Evolutionary conservation across 1,140 invertebrate species (phyloP), one percentile per base, ranked within the genome.

Genomic region (Platyscapa corneri): DNA sequence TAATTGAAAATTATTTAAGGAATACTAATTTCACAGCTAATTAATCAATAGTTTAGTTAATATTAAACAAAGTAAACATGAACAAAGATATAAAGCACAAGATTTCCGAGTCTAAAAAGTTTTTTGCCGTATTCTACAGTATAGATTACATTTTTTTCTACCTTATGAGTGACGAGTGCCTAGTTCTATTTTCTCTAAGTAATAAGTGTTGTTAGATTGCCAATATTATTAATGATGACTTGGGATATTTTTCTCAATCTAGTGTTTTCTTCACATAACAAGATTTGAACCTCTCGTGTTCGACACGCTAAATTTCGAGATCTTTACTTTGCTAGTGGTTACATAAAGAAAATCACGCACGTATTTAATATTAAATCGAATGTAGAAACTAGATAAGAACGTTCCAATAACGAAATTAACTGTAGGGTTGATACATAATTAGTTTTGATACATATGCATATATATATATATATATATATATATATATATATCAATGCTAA

Each of bases 141-240:
- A n/a, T 34, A 32, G 16, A 14, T 72, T 8, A 72, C 6, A 3
- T 67, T 37, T 6, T 72, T 72, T 39, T 72, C 23, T 37, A 49
- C 12, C 23, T n/a, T n/a, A n/a, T n/a, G n/a, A 8, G 12, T 37
- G 6, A 6, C 0, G 49, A 32, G 60, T 10, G 34, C 0, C 12
- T 7, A 16, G 30, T 8, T 3, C 20, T 18, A 39, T 49, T 49
- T 53, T 72, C 42, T 46, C n/a, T 16, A 42, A 34, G n/a, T 37
- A 32, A 49, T n/a, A 70, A 42, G 27, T 67, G 12, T 56, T 7
- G 53, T 34, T 64, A 64, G 53, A 79, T 64, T 79, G 53, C 56
- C 7, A 79, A 79, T 6, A 39, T 39, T 56, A 37, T 79, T 79
- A 64, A 79, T 20, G 32, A 64, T 64, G 32, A 18, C 34, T 79